Base-by-base conservation (phyloP, 2,888 invertebrate genomes). In the Callyntrura guangdongensis region DNA sequence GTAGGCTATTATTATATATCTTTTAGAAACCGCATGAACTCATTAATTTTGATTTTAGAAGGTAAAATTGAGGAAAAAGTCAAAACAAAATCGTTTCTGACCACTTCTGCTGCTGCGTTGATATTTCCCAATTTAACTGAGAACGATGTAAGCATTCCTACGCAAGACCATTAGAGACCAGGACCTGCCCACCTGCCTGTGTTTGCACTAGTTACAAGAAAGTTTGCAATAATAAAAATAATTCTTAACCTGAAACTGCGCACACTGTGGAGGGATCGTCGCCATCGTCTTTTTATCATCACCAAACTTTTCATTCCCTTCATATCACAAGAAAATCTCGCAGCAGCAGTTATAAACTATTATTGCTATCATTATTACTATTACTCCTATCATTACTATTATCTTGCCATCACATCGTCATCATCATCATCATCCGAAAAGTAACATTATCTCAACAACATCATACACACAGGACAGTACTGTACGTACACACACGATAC, bases 381-480 rank as follows among this genome's bases (percentile, higher is more conserved):
- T 6, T 53, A 5, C 11, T 53, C 53, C 47, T 47, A 74, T 36
- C 20, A 47, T 84, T 36, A 69, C 25, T 69, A 84, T 85, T 72
- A 85, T 85, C 74, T 85, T 77, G 74, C 53, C 69, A 86, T 86
- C 86, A 61, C 47, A 47, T 27, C 17, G 8, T 47, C 67, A 72
- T 72, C 36, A 72, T 79, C 56, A 27, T 61, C 11, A 22, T 79
- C 59, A 59, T 81, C 59, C 9, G 3, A 61, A 69, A 69, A 64
- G 53, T 79, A 79, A 81, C n/a, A 61, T 81, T 61, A 81, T 79
- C 79, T 27, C n/a, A 17, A 61, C 12, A 64, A 27, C 14, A 53
- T 20, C 11, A 17, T 17, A 17, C 17, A 14, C 27, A 17, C 20
- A 61, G n/a, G 20, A 47, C 49, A 72, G 17, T 61, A 17, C 17